A percentile compares a stretch with the other conserved stretches of the same genome.
These are phyloP conservation scores for Pangasius larnaudii DNA, from an alignment of 2,797 vertebrate genomes.

Conservation along the genomic window DNA sequence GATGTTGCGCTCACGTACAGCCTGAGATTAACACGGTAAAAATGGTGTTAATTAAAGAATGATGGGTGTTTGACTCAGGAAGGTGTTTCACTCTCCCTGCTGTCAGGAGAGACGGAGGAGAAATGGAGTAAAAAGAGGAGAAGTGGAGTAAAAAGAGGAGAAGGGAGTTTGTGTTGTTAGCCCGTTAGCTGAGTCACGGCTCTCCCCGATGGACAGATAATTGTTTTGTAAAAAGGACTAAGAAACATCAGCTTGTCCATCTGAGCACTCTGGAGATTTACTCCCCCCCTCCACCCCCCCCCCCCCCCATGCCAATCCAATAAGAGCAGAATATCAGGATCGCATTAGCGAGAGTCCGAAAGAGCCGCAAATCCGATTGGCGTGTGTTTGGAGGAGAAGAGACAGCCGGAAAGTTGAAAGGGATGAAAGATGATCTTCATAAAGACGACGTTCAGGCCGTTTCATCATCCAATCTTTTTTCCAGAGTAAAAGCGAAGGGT, in stretches of 20 bases:
- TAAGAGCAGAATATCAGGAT: constrained; percentile 61
- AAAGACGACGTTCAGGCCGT: constrained; percentile 46
- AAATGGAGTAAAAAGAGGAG: not conserved
- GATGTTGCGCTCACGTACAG: not conserved
- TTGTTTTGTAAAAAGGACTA: constrained; percentile 58
- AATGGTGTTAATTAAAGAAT: not conserved
- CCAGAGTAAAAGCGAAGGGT: constrained; percentile 34
- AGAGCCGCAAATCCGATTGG: constrained; percentile 61
- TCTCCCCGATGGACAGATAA: constrained; percentile 49
- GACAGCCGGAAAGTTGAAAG: constrained; percentile 58
- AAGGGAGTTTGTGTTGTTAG: not conserved
- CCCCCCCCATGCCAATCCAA: constrained; percentile 50
- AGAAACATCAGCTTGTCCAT: constrained; percentile 60
- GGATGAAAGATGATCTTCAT: constrained; percentile 59
- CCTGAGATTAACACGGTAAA: not conserved
- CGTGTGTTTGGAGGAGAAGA: constrained; percentile 60
- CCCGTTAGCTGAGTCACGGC: constrained; percentile 37
- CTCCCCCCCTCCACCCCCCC: constrained; percentile 44
- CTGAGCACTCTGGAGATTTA: constrained; percentile 60
- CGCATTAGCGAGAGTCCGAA: constrained; percentile 60
- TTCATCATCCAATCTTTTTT: constrained; percentile 47
- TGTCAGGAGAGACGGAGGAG: not conserved
- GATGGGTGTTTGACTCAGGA: not conserved
- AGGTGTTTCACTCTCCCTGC: not conserved
- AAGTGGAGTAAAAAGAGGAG: not conserved